Base-by-base conservation (phyloP, 2,113 vertebrate genomes). In the Struthidea cinerea region DNA sequence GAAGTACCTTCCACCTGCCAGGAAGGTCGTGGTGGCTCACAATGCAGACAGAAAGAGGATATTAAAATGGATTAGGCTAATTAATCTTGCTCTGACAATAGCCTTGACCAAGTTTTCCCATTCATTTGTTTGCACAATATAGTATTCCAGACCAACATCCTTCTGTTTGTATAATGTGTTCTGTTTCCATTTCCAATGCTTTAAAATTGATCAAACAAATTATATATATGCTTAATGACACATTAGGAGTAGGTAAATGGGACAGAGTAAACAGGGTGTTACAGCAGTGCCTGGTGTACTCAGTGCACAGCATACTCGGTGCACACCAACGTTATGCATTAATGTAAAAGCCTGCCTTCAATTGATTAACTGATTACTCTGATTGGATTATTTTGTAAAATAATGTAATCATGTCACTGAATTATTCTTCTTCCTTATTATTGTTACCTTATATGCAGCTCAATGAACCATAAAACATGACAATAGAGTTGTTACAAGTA, bases 31-130 rank as follows among this genome's bases (percentile, higher is more conserved):
- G 84, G 96, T 96, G 87, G 78, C 95, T 98, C 96, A 93, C 95
- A 93, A 87, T 96, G 94, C 93, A 97, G 97, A 97, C 98, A 97
- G 97, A 94, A 98, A 96, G 81, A 98, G 96, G 92, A 97, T 98
- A 98, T 98, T 98, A 98, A 98, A 98, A 98, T 98, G 98, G 98
- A 99, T 98, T 98, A 95, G 97, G 96, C 97, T 98, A 98, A 99
- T 99, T 98, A 98, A 98, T 98, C 97, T 98, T 98, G 84, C 56
- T 95, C 88, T 97, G 94, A 96, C 96, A 96, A 90, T 96, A 97
- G 97, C 87, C 95, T 96, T 93, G 87, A 97, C 96, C 96, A 97
- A 95, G 94, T 90, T 96, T 90, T 93, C 95, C 89, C 91, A 33
- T 91, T 95, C 57, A 7, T 96, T 98, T 97, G 94, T 96, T 91